phyloP scores from a whole-genome alignment of 2,113 vertebrate genomes.

The Heloderma charlesbogerti region DNA sequence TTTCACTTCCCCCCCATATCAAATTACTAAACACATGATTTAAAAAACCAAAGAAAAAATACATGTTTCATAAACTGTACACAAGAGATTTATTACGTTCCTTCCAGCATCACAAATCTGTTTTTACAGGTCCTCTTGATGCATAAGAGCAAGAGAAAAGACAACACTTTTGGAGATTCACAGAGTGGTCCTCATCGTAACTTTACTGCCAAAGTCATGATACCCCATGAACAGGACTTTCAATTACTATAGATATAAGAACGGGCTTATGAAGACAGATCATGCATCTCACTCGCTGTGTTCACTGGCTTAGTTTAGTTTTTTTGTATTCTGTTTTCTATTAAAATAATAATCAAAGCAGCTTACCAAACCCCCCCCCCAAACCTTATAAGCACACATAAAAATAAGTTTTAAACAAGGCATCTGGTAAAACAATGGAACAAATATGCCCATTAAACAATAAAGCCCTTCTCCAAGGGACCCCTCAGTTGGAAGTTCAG shows the following conservation, averaged over 20 bases:
- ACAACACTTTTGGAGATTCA: not conserved
- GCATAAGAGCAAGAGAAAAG: not conserved
- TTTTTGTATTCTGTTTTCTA: too few species aligned
- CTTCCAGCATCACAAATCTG: not conserved
- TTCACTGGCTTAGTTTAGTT: too few species aligned
- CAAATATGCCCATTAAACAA: too few species aligned
- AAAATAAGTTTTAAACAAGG: too few species aligned
- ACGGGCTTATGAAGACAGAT: not conserved
- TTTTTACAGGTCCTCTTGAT: not conserved
- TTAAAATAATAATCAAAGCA: too few species aligned
- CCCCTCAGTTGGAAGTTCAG: too few species aligned
- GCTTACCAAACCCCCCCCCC: too few species aligned
- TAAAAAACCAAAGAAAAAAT: not conserved
- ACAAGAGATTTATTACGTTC: not conserved
- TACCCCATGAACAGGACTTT: not conserved
- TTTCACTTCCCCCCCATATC: not conserved
- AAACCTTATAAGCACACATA: too few species aligned
- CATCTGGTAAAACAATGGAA: too few species aligned
- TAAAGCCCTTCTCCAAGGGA: too few species aligned
- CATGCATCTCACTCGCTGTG: not conserved
- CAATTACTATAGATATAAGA: not conserved
- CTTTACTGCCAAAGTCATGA: not conserved
- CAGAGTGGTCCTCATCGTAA: not conserved
- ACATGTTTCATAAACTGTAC: not conserved
- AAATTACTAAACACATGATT: not conserved